Conservation (phyloP, 2,888 invertebrate species). For the Lycia hirtaria region DNA sequence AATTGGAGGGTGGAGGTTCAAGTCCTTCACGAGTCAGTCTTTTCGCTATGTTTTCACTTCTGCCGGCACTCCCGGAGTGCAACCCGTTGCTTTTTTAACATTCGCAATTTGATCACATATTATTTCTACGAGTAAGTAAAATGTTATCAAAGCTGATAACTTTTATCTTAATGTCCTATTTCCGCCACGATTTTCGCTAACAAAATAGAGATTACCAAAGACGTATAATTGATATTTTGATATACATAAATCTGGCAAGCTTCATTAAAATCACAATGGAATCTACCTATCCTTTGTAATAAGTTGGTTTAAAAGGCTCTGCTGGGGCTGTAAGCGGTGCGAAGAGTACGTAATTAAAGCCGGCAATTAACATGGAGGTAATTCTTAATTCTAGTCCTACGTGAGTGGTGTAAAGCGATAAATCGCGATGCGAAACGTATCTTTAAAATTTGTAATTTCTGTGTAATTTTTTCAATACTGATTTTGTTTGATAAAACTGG, state of each 20-base stretch:
- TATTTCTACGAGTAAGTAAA: too few species aligned
- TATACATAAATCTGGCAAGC: conserved; percentile 23
- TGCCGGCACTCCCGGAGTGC: too few species aligned
- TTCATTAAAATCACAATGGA: conserved; percentile 28
- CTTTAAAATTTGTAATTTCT: too few species aligned
- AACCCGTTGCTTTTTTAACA: too few species aligned
- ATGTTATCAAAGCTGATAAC: too few species aligned
- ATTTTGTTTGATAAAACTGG: too few species aligned
- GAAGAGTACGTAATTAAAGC: conserved; percentile 51
- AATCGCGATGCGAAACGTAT: too few species aligned
- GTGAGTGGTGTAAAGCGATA: neutral
- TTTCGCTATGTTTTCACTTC: too few species aligned
- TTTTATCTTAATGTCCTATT: neutral
- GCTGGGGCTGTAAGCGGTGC: conserved; percentile 40
- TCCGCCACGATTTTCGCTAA: neutral
- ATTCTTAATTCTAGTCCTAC: conserved; percentile 35
- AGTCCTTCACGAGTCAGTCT: too few species aligned
- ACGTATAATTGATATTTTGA: conserved; percentile 23
- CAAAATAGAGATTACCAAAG: neutral
- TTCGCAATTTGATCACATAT: too few species aligned
- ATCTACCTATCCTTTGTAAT: conserved; percentile 41
- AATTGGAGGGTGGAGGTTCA: too few species aligned
- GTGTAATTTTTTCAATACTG: too few species aligned
- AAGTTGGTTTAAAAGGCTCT: conserved; percentile 37
- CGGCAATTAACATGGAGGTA: conserved; percentile 54